Base-by-base conservation (phyloP, 37 sponge, comb jelly and placozoan species). In the Mnemiopsis leidyi region DNA sequence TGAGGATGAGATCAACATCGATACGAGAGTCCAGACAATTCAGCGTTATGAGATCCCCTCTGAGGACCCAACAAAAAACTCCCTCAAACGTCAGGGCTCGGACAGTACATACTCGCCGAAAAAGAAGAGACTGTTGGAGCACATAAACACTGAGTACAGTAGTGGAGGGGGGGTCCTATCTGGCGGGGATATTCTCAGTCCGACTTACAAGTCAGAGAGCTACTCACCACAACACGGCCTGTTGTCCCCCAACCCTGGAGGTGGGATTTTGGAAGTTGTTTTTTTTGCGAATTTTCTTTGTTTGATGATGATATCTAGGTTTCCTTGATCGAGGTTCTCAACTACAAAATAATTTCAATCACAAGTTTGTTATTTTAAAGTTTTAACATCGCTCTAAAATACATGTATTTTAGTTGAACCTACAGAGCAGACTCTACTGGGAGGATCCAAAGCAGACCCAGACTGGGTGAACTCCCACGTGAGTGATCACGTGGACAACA, bases 1-100 rank as follows among this genome's bases (percentile, higher is more conserved):
- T 32, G 79, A 77, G 26, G 79, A 34, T 16, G 79, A 77, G 26
- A 77, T 77, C 33, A 77, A 77, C 79, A 77, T 77, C 79, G 79
- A 77, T 32, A 77, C 79, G 20, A 77, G 33, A 32, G 32, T 77
- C 79, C 79, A 26, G 3, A 77, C 79, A 26, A 77, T 77, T 36
- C 26, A 32, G 33, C 79, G 79, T 1, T 77, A 32, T 36, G 79
- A 34, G 79, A 18, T 77, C 36, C 79, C 79, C 36, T 7, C 79
- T 0, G 36, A 77, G 36, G 21, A 26, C 79, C 26, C 16, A 2
- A 3, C 36, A 28, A 32, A 77, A 13, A 28, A 28, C 73, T 20
- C 73, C 2, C 24, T 25, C 1, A 25, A 69, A 69, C 28, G 28
- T 20, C 73, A 28, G 9, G 32, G 16, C 35, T 34, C 79, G 18